Conservation (phyloP, 2,797 vertebrate species). For the Orientallactaga sibirica region DNA sequence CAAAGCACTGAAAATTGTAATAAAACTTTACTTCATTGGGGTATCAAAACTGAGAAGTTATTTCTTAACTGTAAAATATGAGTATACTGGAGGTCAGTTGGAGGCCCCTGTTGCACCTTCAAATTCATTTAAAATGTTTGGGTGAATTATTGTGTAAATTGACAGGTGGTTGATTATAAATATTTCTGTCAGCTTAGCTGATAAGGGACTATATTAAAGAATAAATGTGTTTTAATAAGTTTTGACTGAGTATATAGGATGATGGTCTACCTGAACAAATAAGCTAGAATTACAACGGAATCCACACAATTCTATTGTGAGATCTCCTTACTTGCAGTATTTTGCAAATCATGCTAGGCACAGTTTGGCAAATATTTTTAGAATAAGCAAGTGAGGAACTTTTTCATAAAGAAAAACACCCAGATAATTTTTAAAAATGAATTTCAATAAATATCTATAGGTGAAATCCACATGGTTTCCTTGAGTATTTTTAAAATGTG, state of each 20-base stretch:
- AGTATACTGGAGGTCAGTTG: too few relatives aligned
- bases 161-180: constrained; percentile 75
- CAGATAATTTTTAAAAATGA: background rate
- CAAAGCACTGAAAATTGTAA: too few relatives aligned
- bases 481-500: constrained; percentile 13
- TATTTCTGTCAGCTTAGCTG: constrained; percentile 69
- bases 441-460: constrained; percentile 36
- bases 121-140: constrained; percentile 72
- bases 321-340: constrained; percentile 70
- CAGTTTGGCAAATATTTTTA: constrained; percentile 34
- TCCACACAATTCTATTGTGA: constrained; percentile 84
- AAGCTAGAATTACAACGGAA: constrained; percentile 86
- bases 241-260: constrained; percentile 82
- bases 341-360: constrained; percentile 77
- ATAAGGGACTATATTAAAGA: constrained; percentile 74
- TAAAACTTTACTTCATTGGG: too few relatives aligned
- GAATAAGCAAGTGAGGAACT: constrained; percentile 74
- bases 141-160: constrained; percentile 76
- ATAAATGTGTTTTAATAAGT: constrained; percentile 69
- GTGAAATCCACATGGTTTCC: background rate
- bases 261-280: constrained; percentile 82
- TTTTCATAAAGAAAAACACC: constrained; percentile 4
- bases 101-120: constrained; percentile 52
- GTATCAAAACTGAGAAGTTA: too few relatives aligned
- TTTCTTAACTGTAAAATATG: too few relatives aligned